These are phyloP conservation scores for Mormyrus hasselquistii DNA, from an alignment of 2,797 vertebrate species.

Conservation along the genomic window DNA sequence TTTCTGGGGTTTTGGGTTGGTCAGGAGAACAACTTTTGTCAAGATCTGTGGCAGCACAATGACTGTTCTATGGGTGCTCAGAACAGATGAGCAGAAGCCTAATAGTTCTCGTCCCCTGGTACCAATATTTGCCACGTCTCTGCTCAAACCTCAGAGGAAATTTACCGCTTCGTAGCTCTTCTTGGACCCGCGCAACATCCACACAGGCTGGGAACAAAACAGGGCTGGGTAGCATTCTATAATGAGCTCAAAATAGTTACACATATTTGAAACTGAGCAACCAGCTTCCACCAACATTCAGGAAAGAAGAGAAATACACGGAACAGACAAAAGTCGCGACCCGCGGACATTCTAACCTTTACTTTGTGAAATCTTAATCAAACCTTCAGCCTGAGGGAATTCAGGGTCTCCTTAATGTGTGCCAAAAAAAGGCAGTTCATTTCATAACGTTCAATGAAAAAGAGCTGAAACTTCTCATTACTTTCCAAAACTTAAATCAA, in stretches of 20 bases:
- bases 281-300: not conserved
- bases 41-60: not conserved
- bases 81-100: not conserved
- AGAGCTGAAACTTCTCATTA: not conserved
- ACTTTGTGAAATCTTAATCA: constrained; percentile 8
- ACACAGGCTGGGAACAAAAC: not conserved
- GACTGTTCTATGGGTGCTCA: not conserved
- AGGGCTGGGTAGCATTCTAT: not conserved
- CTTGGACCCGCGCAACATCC: not conserved
- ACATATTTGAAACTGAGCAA: not conserved
- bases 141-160: not conserved
- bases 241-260: not conserved
- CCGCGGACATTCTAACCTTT: constrained; percentile 12
- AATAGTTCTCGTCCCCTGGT: not conserved
- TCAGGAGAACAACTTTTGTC: not conserved
- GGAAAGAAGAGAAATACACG: not conserved
- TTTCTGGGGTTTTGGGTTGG: not conserved
- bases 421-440: not conserved
- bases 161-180: not conserved
- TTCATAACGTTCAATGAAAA: not conserved
- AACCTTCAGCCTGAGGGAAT: constrained; percentile 6
- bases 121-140: not conserved
- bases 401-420: not conserved
- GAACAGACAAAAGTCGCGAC: not conserved
- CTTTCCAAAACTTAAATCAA: not conserved